Percentiles rank a stretch among this genome's conserved stretches.
These are phyloP conservation scores for Orientallactaga bullata DNA, from an alignment of 2,113 vertebrate species.

Conservation along the genomic window DNA sequence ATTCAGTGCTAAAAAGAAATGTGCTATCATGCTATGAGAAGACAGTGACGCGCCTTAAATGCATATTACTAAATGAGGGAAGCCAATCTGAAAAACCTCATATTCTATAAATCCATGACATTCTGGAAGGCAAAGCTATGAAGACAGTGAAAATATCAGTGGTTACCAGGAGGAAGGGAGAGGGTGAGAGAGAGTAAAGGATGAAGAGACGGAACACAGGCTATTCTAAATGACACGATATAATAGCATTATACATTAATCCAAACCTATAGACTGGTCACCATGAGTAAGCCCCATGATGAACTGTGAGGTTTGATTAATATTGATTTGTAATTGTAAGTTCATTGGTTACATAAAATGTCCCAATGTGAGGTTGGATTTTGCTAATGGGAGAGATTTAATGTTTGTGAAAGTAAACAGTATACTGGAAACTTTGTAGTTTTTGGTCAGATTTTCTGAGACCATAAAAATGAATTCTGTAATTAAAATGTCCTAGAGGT, in stretches of 20 bases:
- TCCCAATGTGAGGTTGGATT: neutral
- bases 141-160: neutral
- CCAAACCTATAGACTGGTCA: neutral
- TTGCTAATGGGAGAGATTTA: neutral
- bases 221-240: neutral
- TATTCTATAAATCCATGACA: neutral
- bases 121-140: neutral
- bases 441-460: neutral
- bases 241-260: neutral
- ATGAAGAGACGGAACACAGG: neutral
- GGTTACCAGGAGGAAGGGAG: neutral
- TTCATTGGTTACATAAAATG: neutral
- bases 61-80: slow-evolving; percentile 16
- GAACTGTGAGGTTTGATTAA: neutral
- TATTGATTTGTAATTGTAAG: neutral
- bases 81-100: neutral
- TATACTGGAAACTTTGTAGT: neutral
- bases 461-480: neutral
- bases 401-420: neutral
- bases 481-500: neutral
- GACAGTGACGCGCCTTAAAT: slow-evolving; percentile 2
- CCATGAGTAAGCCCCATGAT: neutral
- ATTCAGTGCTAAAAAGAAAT: slow-evolving; percentile 49
- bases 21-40: slow-evolving; percentile 16
- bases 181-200: neutral